Evolutionary conservation across 2,888 invertebrate species (phyloP).

Genomic region (Amiota communis): DNA sequence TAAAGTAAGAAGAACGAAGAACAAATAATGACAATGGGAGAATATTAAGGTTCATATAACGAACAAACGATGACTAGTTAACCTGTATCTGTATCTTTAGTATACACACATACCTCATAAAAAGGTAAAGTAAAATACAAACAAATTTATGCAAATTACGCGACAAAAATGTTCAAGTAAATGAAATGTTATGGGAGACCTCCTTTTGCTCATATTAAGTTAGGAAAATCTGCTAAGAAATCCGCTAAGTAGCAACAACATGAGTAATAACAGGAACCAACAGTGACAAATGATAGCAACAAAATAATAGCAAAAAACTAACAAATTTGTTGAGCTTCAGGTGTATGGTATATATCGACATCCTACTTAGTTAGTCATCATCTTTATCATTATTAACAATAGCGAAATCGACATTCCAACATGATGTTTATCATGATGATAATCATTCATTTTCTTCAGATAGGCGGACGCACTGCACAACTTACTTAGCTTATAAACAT

Average conservation of each 20-base stretch:
- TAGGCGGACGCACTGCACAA: slow-evolving; percentile 12
- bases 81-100: too few species aligned
- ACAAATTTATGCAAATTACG: slow-evolving; percentile 32
- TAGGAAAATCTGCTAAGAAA: slow-evolving; percentile 23
- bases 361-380: background rate
- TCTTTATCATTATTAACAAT: background rate
- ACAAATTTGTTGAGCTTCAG: background rate
- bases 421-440: too few species aligned
- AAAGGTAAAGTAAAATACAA: background rate
- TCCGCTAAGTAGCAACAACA: slow-evolving; percentile 10
- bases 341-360: background rate
- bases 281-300: slow-evolving; percentile 10
- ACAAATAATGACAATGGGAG: too few species aligned
- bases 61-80: too few species aligned
- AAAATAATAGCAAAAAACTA: background rate
- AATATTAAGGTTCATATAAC: too few species aligned
- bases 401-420: too few species aligned
- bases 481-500: too few species aligned
- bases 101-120: background rate
- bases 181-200: background rate
- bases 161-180: slow-evolving; percentile 1
- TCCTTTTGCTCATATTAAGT: background rate
- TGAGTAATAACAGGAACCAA: background rate
- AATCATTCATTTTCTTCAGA: background rate
- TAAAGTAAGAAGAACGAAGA: too few species aligned